A percentile compares a stretch with the other conserved stretches of the same genome.
These are phyloP conservation scores for Mellilla xanthometata DNA, from an alignment of 2,888 invertebrate species.

Conservation along the genomic window DNA sequence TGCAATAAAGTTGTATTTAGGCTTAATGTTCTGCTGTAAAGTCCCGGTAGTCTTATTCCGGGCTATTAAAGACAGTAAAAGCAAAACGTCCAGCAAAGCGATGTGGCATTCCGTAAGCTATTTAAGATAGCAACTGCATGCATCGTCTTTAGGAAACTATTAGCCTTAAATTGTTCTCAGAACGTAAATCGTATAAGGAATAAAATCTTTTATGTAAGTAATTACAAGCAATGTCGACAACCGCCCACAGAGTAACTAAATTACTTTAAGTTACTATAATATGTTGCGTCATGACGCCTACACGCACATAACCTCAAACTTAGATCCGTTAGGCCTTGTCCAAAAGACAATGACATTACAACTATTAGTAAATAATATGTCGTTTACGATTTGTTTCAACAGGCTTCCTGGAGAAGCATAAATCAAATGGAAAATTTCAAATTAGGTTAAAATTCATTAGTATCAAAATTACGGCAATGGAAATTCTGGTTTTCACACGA, in stretches of 20 bases:
- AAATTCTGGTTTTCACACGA: too few species aligned
- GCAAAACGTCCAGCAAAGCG: not conserved
- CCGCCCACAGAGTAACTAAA: slow-evolving; percentile 24
- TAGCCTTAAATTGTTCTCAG: slow-evolving; percentile 3
- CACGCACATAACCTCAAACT: slow-evolving; percentile 18
- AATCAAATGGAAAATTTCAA: too few species aligned
- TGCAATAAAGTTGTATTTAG: not conserved
- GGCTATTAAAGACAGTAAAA: not conserved
- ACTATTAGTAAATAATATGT: not conserved
- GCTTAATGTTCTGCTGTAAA: not conserved
- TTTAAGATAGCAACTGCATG: not conserved
- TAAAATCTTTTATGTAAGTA: slow-evolving; percentile 27
- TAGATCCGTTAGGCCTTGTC: slow-evolving; percentile 22
- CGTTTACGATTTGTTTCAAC: not conserved
- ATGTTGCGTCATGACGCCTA: slow-evolving; percentile 31
- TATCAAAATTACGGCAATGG: too few species aligned
- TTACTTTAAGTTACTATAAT: slow-evolving; percentile 11
- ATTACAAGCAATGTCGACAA: slow-evolving; percentile 28
- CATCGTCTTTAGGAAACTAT: slow-evolving; percentile 5
- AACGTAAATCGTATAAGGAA: slow-evolving; percentile 28
- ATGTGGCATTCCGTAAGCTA: not conserved
- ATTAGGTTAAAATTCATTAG: too few species aligned
- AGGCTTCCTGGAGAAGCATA: not conserved
- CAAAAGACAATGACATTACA: not conserved
- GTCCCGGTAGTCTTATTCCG: not conserved